Evolutionary conservation across 2,888 invertebrate genomes (phyloP), one percentile per base, ranked within the genome.

Genomic region (Sthenelais limicola): DNA sequence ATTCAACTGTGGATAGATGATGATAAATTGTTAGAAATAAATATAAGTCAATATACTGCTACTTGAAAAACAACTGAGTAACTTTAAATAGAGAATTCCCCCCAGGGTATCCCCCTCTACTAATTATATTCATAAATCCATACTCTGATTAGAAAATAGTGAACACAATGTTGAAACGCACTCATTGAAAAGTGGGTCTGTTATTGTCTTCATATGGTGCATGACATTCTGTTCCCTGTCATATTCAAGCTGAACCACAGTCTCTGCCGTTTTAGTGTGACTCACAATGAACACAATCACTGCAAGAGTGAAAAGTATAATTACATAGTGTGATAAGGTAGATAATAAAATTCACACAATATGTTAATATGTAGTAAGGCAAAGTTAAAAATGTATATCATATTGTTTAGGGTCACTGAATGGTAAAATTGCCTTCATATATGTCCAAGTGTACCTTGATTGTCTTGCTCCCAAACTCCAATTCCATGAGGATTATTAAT

Each of bases 401-500:
- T 5, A 51, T n/a, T n/a, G 5, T 21, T 51, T 12, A 12, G 5
- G n/a, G 21, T 9, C n/a, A 12, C 21, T n/a, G 26, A 51, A 24
- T 21, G 21, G 9, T 5, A 51, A 7, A 51, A n/a, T 5, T 7
- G 7, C 7, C 35, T 58, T 21, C n/a, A 5, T n/a, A 33, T 33
- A 5, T 18, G 5, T 35, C 3, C n/a, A 58, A 3, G n/a, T 9
- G 28, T 38, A 1, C 3, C n/a, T 38, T 62, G 38, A 38, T 4
- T 62, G 38, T 38, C 26, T n/a, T 62, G 38, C 21, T 62, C 62
- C 62, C 62, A 62, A 4, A 62, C 24, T 21, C 62, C 38, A 38
- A 62, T 21, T 21, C 62, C 62, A 24, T 62, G 62, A 4, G 38
- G 38, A 3, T 33, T 35, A 18, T 62, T 43, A 18, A 38, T 7